Evolutionary conservation across 1,140 invertebrate species (phyloP).

Genomic region (Atta cephalotes): DNA sequence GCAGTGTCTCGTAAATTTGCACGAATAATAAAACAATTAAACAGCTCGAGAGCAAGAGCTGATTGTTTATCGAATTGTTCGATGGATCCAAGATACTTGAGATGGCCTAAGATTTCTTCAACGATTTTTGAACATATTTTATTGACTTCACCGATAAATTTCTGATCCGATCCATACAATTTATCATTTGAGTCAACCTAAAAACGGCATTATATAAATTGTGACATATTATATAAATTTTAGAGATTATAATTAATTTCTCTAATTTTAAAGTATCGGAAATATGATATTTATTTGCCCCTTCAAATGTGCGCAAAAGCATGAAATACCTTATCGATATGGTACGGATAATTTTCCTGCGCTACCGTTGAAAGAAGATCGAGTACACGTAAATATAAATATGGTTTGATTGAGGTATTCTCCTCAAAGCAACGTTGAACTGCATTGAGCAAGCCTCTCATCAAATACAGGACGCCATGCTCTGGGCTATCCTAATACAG

Average conservation of each 20-base stretch:
- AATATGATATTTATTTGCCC: conserved; percentile 32
- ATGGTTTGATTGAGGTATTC: conserved; percentile 86
- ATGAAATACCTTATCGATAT: conserved; percentile 91
- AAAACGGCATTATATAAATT: conserved; percentile 78
- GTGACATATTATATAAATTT: conserved; percentile 29
- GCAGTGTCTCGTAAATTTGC: conserved; percentile 89
- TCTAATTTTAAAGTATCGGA: background rate
- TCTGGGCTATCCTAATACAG: conserved; percentile 93
- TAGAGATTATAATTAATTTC: conserved; percentile 14
- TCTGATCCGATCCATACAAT: conserved; percentile 95
- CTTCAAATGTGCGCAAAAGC: conserved; percentile 15
- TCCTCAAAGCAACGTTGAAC: conserved; percentile 91
- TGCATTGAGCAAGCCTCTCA: conserved; percentile 91
- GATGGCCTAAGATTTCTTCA: conserved; percentile 91
- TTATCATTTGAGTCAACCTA: conserved; percentile 97
- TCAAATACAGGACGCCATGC: conserved; percentile 92
- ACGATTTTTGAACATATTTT: conserved; percentile 92
- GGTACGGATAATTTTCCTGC: conserved; percentile 93
- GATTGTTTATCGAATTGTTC: conserved; percentile 90
- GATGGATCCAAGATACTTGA: conserved; percentile 89
- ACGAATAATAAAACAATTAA: conserved; percentile 90
- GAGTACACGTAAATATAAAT: conserved; percentile 91
- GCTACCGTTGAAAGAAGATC: conserved; percentile 91
- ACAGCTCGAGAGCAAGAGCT: conserved; percentile 90
- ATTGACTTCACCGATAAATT: conserved; percentile 94